Base-by-base conservation (phyloP, 2,888 invertebrate species). In the Cybosia mesomella region DNA sequence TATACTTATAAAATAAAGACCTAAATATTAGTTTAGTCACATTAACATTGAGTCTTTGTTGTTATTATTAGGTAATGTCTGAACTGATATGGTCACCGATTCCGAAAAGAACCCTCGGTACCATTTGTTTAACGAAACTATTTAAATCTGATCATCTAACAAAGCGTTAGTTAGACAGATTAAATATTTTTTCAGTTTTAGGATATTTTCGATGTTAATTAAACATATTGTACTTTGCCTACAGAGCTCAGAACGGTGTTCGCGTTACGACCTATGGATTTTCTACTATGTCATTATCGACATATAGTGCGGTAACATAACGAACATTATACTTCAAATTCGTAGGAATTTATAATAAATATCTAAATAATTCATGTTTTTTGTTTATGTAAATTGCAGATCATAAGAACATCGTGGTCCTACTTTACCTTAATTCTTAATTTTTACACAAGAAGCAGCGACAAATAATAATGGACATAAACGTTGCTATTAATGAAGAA, bases 321-420 rank as follows among this genome's bases (percentile, higher is more conserved):
- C n/a, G n/a, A n/a, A n/a, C n/a, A n/a, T n/a, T n/a, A n/a, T n/a
- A n/a, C n/a, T n/a, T n/a, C n/a, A n/a, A n/a, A n/a, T n/a, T n/a
- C n/a, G n/a, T n/a, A 28, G 28, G 2, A 28, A 28, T 28, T 28
- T 4, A n/a, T n/a, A 5, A 5, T 28, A 28, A 2, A 5, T 28
- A 28, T 5, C 28, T 9, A 9, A 1, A 18, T 1, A 9, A 2
- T 18, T 15, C 15, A 43, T 18, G 8, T 49, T 18, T 49, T n/a
- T 9, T n/a, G n/a, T 57, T 22, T 58, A n/a, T 39, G 58, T 54
- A 8, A 32, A 54, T 83, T 83, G 54, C 86, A 88, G 87, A 86
- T 87, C 34, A 83, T 87, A 28, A 87, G 85, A 66, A 82, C 86
- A 3, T 77, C 87, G 13, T 87, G 87, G 87, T 87, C 87, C 0